Base-by-base conservation (phyloP, 30 jellyfish, hydroid and myxozoan genomes). In the Cassiopea andromeda region DNA sequence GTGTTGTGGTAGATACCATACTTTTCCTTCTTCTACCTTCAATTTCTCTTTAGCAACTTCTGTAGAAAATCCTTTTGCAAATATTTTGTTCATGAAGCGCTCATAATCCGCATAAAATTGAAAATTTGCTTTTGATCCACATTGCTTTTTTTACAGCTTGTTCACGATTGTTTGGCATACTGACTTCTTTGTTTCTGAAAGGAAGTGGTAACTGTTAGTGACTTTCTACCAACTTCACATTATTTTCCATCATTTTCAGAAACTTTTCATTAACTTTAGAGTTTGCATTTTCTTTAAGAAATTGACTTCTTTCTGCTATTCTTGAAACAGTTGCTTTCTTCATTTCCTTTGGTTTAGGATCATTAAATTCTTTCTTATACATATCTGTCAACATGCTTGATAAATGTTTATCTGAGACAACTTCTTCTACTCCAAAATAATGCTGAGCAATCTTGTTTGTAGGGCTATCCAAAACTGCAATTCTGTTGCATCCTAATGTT, bases 1-100 rank as follows among this genome's bases (percentile, higher is more conserved):
- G 38, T 61, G 82, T 15, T 81, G 90, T 64, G 90, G 90, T 9
- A 81, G 43, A 69, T 81, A 81, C 90, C 90, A 81, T 8, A 81
- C 54, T 64, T 81, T 58, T 44, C 90, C 83, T 60, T 81, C 82
- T 48, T 81, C 90, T 64, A 58, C 82, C 47, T 81, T 54, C 61
- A 78, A 58, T 78, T 78, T 18, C 48, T 69, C 58, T 16, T 18
- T 46, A 19, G 80, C 16, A 70, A 75, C 69, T 75, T 75, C 54
- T n/a, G 19, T 7, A 27, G 88, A 81, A 59, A 46, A 79, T 54
- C 88, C 88, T 1, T 79, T 48, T 13, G 78, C 48, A 9, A 79
- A 17, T 45, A 79, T 58, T 7, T 79, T 58, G 16, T 79, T 58
- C 81, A 79, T 79, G 43, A 79, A 79, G 15, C 60, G 49, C 13